Evolutionary conservation across 2,888 invertebrate genomes (phyloP), one percentile per base, ranked within the genome.

Genomic region (Himalopsyche tibetana): DNA sequence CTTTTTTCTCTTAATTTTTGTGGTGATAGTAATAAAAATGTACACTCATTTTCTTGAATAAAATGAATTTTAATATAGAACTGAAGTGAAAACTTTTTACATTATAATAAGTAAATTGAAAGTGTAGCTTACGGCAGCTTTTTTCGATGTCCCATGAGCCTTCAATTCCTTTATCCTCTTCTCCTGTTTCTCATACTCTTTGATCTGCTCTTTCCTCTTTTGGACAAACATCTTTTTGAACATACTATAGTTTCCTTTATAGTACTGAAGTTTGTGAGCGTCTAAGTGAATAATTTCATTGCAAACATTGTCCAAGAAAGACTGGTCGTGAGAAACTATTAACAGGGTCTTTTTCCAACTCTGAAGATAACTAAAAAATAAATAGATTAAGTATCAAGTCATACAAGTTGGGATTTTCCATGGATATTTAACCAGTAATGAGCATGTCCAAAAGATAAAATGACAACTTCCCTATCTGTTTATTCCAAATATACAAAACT

Each of bases 321-420:
- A 98, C 93, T 99, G 99, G 94, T 99, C 99, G 95, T 99, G 99
- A 90, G 99, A 99, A 15, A 99, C 99, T 87, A 99, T 97, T 51
- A 99, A 93, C 4, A 99, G 93, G 0, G 99, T 99, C 91, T 99
- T 99, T 92, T 99, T 99, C 99, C 99, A 99, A 4, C 95, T 95
- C 94, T 99, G 99, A 38, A 99, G 94, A 91, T 99, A 99, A 91
- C 97, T 97, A 92, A 28, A 84, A 40, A 45, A 81, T 3, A 38
- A 74, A 19, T 11, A 63, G 4, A 63, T n/a, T n/a, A n/a, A 51
- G 15, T 5, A 5, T 11, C 15, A 5, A 51, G 45, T 45, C 45
- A 45, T 11, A 6, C 12, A 15, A 6, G 5, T 42, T 42, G 42
- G 12, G 15, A 15, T 12, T 15, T 51, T 1, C 15, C 3, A 4